Evolutionary conservation across 2,113 vertebrate genomes (phyloP).

Genomic region (Capreolus pygargus): DNA sequence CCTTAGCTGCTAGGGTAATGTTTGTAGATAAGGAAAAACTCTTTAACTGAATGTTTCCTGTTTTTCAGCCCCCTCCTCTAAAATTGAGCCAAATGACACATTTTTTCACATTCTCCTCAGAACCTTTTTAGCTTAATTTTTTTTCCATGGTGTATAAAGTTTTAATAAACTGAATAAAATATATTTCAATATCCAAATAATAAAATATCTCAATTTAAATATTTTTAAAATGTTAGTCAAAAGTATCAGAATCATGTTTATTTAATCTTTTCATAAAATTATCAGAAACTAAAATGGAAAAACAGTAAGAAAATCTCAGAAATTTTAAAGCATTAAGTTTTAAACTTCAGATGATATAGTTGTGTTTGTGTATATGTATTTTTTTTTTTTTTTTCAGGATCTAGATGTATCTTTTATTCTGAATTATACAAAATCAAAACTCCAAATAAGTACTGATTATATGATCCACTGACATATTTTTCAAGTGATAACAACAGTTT

Average conservation of each 20-base stretch:
- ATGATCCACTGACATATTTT: neutral
- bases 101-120: neutral
- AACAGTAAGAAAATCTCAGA: neutral
- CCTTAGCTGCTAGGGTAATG: neutral
- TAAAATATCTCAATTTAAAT: neutral
- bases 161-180: conserved; percentile 10
- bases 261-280: conserved; percentile 13
- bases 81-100: conserved; percentile 26
- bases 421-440: conserved; percentile 31
- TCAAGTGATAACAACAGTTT: neutral
- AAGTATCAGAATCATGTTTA: neutral
- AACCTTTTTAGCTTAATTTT: neutral
- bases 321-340: neutral
- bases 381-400: too few relatives aligned
- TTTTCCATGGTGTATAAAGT: neutral
- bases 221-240: neutral
- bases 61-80: conserved; percentile 26
- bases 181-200: neutral
- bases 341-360: neutral
- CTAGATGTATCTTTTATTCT: conserved; percentile 38
- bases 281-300: conserved; percentile 1
- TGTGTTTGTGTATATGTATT: too few relatives aligned
- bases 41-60: conserved; percentile 39
- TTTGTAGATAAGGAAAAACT: neutral
- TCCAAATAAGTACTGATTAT: neutral